Evolutionary conservation across 2,888 invertebrate species (phyloP), one percentile per base, ranked within the genome.

Genomic region (Scaeva pyrastri): DNA sequence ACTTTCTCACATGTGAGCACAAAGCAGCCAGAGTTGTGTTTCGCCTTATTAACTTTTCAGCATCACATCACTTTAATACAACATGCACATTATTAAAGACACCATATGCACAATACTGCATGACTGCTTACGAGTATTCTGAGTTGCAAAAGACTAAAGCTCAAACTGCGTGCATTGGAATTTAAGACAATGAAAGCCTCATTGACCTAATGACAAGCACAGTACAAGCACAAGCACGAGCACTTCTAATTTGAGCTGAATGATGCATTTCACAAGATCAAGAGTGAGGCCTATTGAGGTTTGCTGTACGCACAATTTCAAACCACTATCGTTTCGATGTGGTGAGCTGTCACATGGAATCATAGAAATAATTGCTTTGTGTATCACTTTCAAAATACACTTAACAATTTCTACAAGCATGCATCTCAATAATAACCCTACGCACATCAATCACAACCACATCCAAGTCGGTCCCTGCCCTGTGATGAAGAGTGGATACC

Each of bases 381-480:
- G 39, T 72, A 80, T 66, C 75, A 66, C 52, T 75, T 71, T 58
- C 64, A 52, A 80, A 85, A 80, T 76, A 76, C 68, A 72, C 72
- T 80, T 76, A 64, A 81, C 50, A 62, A 64, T 62, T 50, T n/a
- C 50, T 73, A 52, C 14, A 52, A 64, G 48, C 21, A 50, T 80
- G 43, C 31, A 39, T 60, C 68, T 50, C 26, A 68, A 70, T 70
- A 60, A 62, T 48, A n/a, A n/a, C 66, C 48, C 56, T 76, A 85
- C 52, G 43, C 19, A 62, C 85, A 85, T 85, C 85, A 80, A 81
- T 85, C 85, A 81, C 68, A 68, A 43, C 70, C 74, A 64, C 79
- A 70, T 74, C 62, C 71, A 70, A 79, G 75, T 76, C 76, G 75
- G 75, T 75, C 75, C 60, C 66, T 16, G 56, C 6, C 2, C 6